phyloP scores from a whole-genome alignment of 92 coral and sea anemone genomes.

The Porites lobata region DNA sequence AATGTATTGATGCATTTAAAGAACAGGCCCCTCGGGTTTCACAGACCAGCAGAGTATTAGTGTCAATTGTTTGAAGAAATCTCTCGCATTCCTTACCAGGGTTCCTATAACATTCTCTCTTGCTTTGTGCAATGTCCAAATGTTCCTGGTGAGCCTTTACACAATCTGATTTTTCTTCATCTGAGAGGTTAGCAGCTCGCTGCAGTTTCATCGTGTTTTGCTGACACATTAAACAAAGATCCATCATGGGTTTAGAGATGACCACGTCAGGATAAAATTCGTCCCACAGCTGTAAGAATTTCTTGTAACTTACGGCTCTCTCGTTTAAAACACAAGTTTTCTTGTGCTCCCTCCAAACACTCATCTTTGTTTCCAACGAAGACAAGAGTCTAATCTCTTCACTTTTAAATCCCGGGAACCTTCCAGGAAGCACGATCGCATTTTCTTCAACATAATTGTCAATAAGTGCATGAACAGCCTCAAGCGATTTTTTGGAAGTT shows the following conservation, averaged over 20 bases:
- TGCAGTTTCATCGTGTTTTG: conserved; percentile 41
- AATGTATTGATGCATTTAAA: neutral
- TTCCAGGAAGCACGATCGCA: too few relatives aligned
- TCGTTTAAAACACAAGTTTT: neutral
- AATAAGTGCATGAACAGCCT: too few relatives aligned
- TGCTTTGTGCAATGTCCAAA: conserved; percentile 22
- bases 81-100: too few relatives aligned
- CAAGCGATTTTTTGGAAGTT: too few relatives aligned
- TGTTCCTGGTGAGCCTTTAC: conserved; percentile 17
- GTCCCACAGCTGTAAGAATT: conserved; percentile 11
- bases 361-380: too few relatives aligned
- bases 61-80: conserved; percentile 6
- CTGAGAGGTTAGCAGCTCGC: conserved; percentile 3
- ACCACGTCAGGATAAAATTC: neutral
- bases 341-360: too few relatives aligned
- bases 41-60: neutral
- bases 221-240: conserved; percentile 31
- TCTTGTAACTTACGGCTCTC: conserved; percentile 11
- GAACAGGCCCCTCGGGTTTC: conserved; percentile 36
- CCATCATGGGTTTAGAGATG: conserved; percentile 41
- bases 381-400: too few relatives aligned
- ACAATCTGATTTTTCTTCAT: conserved; percentile 4
- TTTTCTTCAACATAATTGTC: too few relatives aligned
- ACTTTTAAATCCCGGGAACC: too few relatives aligned
- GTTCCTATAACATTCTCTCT: conserved; percentile 16